Conservation (phyloP, 2,888 invertebrate genomes). For the Hermodice carunculata region DNA sequence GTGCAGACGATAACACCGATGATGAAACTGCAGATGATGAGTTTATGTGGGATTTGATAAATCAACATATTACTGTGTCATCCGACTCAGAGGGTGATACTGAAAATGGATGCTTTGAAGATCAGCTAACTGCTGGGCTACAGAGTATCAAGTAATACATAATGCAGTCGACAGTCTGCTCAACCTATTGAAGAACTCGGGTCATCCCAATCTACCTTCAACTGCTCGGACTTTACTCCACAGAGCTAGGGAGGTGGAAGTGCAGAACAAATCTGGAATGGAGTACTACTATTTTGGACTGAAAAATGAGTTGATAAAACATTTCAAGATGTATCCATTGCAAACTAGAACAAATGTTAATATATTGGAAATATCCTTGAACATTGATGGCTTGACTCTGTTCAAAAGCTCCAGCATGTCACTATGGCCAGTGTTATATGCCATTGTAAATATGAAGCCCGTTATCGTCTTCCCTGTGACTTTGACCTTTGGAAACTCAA, state of each 20-base stretch:
- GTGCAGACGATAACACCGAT: no score
- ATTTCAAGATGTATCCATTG: not conserved
- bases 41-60: no score
- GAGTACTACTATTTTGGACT: not conserved
- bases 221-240: slow-evolving; percentile 1
- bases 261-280: not conserved
- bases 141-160: no score
- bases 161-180: no score
- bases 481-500: slow-evolving; percentile 1
- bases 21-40: no score
- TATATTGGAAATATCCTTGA: not conserved
- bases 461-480: slow-evolving; percentile 4
- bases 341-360: not conserved
- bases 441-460: not conserved
- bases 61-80: no score
- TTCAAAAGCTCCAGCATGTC: not conserved
- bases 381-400: slow-evolving; percentile 14
- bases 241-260: not conserved
- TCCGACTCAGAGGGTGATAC: no score
- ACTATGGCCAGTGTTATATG: slow-evolving; percentile 6
- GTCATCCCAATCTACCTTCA: not conserved
- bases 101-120: no score
- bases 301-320: not conserved
- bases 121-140: no score
- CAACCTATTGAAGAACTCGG: no score